phyloP scores from a whole-genome alignment of 2,888 invertebrate genomes.

The Spatulosminthurus flaviceps region DNA sequence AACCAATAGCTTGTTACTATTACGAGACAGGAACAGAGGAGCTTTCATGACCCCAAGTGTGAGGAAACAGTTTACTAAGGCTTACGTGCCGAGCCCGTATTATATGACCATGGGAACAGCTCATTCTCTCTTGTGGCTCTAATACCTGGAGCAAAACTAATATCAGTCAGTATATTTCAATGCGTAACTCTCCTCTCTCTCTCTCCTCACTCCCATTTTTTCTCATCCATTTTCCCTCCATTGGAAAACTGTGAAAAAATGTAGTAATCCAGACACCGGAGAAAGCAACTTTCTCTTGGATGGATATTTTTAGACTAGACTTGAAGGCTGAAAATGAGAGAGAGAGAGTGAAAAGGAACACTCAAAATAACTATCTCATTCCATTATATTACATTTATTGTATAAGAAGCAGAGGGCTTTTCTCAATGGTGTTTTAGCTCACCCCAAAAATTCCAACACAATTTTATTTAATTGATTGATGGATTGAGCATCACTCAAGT shows the following conservation, averaged over 20 bases:
- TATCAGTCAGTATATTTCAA: too few species aligned
- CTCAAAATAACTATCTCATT: slow-evolving; percentile 35
- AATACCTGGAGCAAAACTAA: too few species aligned
- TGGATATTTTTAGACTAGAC: background rate
- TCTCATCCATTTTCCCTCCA: too few species aligned
- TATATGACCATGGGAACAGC: background rate
- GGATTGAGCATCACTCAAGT: slow-evolving; percentile 46
- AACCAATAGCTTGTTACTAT: too few species aligned
- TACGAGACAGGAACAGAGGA: background rate
- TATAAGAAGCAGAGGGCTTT: slow-evolving; percentile 15
- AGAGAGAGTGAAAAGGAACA: slow-evolving; percentile 2
- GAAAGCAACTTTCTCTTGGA: background rate
- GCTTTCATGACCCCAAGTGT: slow-evolving; percentile 1
- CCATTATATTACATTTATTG: slow-evolving; percentile 34
- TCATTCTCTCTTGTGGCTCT: too few species aligned
- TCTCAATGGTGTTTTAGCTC: slow-evolving; percentile 19
- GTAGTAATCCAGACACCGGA: too few species aligned
- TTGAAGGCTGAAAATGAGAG: background rate
- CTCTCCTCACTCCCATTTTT: too few species aligned
- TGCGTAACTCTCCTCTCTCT: too few species aligned
- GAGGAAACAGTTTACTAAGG: background rate
- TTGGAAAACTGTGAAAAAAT: too few species aligned
- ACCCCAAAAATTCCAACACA: slow-evolving; percentile 41
- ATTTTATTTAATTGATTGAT: slow-evolving; percentile 49
- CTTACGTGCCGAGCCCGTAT: slow-evolving; percentile 2